Evolutionary conservation across 2,113 vertebrate species (phyloP).

Genomic region (Brienomyrus brachyistius): DNA sequence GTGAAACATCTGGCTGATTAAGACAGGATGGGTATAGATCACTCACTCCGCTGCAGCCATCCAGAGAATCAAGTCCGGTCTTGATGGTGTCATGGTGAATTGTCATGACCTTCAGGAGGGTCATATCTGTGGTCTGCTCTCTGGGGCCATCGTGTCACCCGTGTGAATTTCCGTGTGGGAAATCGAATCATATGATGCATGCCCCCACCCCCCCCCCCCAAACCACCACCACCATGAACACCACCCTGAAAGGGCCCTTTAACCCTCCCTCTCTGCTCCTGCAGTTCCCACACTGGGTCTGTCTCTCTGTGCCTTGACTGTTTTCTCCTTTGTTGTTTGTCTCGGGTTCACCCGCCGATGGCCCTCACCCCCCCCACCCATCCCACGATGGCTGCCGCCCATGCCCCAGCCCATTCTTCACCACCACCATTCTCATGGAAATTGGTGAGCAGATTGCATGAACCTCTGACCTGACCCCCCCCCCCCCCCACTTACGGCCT

Average conservation of each 20-base stretch:
- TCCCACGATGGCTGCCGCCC: not conserved
- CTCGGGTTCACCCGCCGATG: not conserved
- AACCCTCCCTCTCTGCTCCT: not conserved
- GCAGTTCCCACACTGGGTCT: conserved; percentile 53
- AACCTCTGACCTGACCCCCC: conserved; percentile 49
- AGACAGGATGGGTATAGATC: not conserved
- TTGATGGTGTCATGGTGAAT: not conserved
- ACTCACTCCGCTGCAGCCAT: not conserved
- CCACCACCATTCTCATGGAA: conserved; percentile 54
- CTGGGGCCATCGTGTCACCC: not conserved
- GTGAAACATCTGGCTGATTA: not conserved
- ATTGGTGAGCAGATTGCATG: conserved; percentile 49
- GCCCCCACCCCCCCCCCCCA: not conserved
- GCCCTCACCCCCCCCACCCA: not conserved
- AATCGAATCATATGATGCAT: not conserved
- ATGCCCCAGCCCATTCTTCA: not conserved
- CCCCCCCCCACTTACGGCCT: not conserved
- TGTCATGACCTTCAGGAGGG: not conserved
- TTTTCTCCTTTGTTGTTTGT: conserved; percentile 14
- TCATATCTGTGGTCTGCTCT: not conserved
- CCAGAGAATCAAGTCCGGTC: not conserved
- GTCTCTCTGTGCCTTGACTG: conserved; percentile 29
- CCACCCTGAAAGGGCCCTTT: not conserved
- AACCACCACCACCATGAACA: not conserved
- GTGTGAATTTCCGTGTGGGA: not conserved